A percentile compares a stretch with the other conserved stretches of the same genome.
Conservation (phyloP, 2,888 invertebrate species). For the Euplexia lucipara region DNA sequence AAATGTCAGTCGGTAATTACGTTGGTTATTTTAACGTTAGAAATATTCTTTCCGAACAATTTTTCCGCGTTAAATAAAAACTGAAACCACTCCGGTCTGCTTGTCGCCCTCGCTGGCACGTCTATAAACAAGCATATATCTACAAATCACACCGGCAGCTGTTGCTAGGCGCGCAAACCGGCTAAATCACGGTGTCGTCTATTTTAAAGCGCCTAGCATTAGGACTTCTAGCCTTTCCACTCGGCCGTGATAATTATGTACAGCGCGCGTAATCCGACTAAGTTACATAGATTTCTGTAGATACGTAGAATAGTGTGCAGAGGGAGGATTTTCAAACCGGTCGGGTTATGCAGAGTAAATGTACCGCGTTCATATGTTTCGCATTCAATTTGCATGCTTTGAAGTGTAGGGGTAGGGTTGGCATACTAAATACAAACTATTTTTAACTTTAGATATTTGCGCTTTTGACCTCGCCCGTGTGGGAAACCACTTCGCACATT, state of each 20-base stretch:
- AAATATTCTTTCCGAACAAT: conserved; percentile 32
- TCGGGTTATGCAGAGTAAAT: conserved; percentile 66
- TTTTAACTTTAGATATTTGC: conserved; percentile 71
- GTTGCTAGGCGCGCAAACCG: conserved; percentile 73
- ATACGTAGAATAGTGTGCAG: conserved; percentile 17
- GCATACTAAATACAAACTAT: conserved; percentile 78
- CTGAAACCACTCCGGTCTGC: conserved; percentile 69
- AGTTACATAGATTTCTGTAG: conserved; percentile 56
- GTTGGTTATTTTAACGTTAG: conserved; percentile 20
- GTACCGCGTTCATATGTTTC: conserved; percentile 68
- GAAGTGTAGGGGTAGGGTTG: conserved; percentile 72
- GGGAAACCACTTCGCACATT: conserved; percentile 50
- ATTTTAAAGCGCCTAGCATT: conserved; percentile 35
- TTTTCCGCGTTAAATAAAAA: conserved; percentile 50
- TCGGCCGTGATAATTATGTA: conserved; percentile 56
- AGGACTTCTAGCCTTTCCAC: conserved; percentile 50
- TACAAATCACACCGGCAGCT: conserved; percentile 55
- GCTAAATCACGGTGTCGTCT: conserved; percentile 59
- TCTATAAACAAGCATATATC: conserved; percentile 65
- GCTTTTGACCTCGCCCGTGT: conserved; percentile 58
- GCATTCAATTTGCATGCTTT: conserved; percentile 77
- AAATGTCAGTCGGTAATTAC: conserved; percentile 45
- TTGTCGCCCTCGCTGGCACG: conserved; percentile 70
- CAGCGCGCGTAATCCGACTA: conserved; percentile 60
- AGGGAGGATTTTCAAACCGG: conserved; percentile 43